Conservation (phyloP, 2,797 vertebrate genomes). For the Sebastes paucispinis region DNA sequence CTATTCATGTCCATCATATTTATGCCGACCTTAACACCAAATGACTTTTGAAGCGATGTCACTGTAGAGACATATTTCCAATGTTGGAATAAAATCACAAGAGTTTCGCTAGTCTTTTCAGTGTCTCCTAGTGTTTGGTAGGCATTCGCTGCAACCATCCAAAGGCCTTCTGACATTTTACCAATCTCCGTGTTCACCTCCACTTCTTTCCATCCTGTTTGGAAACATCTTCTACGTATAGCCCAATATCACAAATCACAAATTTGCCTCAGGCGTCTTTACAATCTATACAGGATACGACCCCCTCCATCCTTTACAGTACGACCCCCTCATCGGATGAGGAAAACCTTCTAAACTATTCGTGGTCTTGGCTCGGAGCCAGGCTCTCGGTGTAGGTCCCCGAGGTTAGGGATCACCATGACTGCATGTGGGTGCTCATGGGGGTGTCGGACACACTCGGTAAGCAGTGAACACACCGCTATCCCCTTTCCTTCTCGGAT, state of each 20-base stretch:
- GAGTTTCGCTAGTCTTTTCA: too few relatives aligned
- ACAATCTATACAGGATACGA: too few relatives aligned
- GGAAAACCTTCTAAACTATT: neutral
- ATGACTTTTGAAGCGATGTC: too few relatives aligned
- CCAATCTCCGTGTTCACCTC: neutral
- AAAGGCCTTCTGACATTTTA: neutral
- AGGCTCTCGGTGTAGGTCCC: slow-evolving; percentile 74
- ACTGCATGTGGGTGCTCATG: slow-evolving; percentile 24
- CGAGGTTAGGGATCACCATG: slow-evolving; percentile 25
- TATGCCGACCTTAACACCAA: too few relatives aligned
- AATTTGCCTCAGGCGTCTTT: too few relatives aligned
- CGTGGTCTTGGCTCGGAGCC: slow-evolving; percentile 59
- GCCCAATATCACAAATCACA: too few relatives aligned
- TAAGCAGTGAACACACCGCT: slow-evolving; percentile 44
- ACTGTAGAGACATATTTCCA: too few relatives aligned
- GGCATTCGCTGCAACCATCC: neutral
- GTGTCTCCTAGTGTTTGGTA: too few relatives aligned
- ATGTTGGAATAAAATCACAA: too few relatives aligned
- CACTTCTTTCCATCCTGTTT: neutral
- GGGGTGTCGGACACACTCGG: slow-evolving; percentile 45
- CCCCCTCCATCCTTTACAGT: too few relatives aligned
- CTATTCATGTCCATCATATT: too few relatives aligned
- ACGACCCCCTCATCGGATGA: too few relatives aligned
- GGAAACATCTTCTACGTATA: slow-evolving; percentile 4
- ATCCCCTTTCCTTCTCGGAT: slow-evolving; percentile 51